Evolutionary conservation across 2,888 invertebrate species (phyloP).

Genomic region (Pammene aurita): DNA sequence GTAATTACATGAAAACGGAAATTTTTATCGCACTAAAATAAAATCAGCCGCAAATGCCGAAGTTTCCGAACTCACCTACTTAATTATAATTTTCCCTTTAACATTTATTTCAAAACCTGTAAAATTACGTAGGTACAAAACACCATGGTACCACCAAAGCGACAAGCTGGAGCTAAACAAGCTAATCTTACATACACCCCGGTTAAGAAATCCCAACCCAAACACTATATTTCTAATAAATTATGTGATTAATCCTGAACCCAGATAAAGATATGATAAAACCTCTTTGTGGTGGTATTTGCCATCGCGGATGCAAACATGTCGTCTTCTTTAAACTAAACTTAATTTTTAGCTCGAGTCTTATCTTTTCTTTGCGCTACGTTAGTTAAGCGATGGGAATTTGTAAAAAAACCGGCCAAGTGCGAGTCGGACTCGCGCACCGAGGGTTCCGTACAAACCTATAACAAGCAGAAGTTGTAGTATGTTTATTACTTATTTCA

Average conservation of each 20-base stretch:
- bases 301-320: slow-evolving; percentile 12
- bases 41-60: too few relatives aligned
- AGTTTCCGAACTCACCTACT: too few relatives aligned
- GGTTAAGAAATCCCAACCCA: slow-evolving; percentile 8
- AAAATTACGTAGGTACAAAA: background rate
- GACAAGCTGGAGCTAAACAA: background rate
- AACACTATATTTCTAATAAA: slow-evolving; percentile 22
- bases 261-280: slow-evolving; percentile 23
- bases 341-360: slow-evolving; percentile 3
- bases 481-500: too few relatives aligned
- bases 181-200: background rate
- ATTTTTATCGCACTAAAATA: too few relatives aligned
- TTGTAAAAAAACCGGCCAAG: too few relatives aligned
- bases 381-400: background rate
- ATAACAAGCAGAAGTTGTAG: too few relatives aligned
- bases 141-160: too few relatives aligned
- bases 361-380: slow-evolving; percentile 21
- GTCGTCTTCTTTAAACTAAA: slow-evolving; percentile 11
- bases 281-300: slow-evolving; percentile 30
- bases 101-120: background rate
- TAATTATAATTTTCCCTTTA: too few relatives aligned
- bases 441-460: too few relatives aligned
- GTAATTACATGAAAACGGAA: too few relatives aligned
- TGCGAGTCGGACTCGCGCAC: too few relatives aligned
- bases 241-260: slow-evolving; percentile 19